Percentiles rank a stretch among this genome's conserved stretches.
Evolutionary conservation across 2,888 invertebrate genomes (phyloP).

Genomic region (Caenorhabditis sulstoni): DNA sequence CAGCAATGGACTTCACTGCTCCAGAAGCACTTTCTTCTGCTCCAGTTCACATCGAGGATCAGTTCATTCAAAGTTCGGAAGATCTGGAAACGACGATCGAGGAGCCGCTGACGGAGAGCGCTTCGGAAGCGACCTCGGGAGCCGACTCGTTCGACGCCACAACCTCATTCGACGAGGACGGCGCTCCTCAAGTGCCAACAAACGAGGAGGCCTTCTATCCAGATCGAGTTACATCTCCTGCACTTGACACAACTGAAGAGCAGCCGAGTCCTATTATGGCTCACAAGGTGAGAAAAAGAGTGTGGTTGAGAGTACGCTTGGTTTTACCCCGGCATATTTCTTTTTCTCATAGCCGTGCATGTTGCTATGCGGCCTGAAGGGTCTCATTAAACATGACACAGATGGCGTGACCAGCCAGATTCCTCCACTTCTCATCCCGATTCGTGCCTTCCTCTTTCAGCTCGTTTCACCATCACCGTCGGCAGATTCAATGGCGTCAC

Average conservation of each 20-base stretch:
- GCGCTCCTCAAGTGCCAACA: constrained; percentile 48
- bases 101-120: constrained; percentile 38
- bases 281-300: constrained; percentile 46
- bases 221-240: constrained; percentile 57
- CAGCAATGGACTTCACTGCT: constrained; percentile 17
- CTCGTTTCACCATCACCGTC: constrained; percentile 34
- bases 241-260: constrained; percentile 58
- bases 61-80: background rate
- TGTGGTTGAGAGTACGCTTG: constrained; percentile 11
- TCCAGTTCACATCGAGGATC: background rate
- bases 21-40: background rate
- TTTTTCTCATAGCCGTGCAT: constrained; percentile 21
- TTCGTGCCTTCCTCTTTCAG: constrained; percentile 19
- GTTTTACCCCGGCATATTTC: too few relatives aligned
- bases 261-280: constrained; percentile 43
- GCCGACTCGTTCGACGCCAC: constrained; percentile 37
- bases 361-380: constrained; percentile 37
- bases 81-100: constrained; percentile 17
- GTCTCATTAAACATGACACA: constrained; percentile 48
- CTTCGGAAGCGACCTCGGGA: constrained; percentile 46
- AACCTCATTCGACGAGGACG: constrained; percentile 25
- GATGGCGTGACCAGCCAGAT: constrained; percentile 54
- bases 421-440: constrained; percentile 6
- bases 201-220: constrained; percentile 30
- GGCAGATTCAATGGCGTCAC: constrained; percentile 50